Evolutionary conservation across 2,797 vertebrate genomes (phyloP), one percentile per base, ranked within the genome.

Genomic region (Knipowitschia caucasica): DNA sequence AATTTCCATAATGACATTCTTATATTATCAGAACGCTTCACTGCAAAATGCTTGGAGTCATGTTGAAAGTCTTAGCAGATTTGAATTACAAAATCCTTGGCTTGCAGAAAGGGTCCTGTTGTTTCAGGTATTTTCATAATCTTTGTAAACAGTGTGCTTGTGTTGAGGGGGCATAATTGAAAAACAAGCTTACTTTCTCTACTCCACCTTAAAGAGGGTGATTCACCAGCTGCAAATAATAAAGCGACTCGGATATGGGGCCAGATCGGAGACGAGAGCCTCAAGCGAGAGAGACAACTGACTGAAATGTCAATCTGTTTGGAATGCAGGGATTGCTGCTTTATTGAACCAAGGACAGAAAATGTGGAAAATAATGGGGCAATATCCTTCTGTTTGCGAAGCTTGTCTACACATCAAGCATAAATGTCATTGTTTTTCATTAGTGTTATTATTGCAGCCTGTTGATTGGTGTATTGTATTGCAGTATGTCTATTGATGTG

Each of bases 141-240:
- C 59, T 61, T 64, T 59, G 24, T 43, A 50, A 66, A 73, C 14
- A 14, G 64, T 44, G 49, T 42, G 50, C 40, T 59, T 18, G 20
- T 73, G 54, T 71, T 73, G 36, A 1, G 33, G n/a, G 43, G 55
- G 59, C 66, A 64, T 47, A 20, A 55, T 14, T 35, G 30, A 29
- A 24, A 44, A 52, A 51, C 39, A 53, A 2, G 17, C 56, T 67
- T 49, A 53, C 18, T 63, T 69, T 71, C 25, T 50, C 51, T 31
- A 62, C 30, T 54, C 33, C 63, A 53, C 55, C 52, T 69, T 63
- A 69, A 74, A 80, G 55, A 59, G 35, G 57, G 75, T 69, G 77
- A 81, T 73, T 78, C 74, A 82, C 69, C 64, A 77, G 65, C 78
- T 73, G 78, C 50, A 26, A 77, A 74, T 71, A 70, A 77, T 68